phyloP scores from a whole-genome alignment of 2,113 vertebrate genomes.

The Hiodon alosoides region DNA sequence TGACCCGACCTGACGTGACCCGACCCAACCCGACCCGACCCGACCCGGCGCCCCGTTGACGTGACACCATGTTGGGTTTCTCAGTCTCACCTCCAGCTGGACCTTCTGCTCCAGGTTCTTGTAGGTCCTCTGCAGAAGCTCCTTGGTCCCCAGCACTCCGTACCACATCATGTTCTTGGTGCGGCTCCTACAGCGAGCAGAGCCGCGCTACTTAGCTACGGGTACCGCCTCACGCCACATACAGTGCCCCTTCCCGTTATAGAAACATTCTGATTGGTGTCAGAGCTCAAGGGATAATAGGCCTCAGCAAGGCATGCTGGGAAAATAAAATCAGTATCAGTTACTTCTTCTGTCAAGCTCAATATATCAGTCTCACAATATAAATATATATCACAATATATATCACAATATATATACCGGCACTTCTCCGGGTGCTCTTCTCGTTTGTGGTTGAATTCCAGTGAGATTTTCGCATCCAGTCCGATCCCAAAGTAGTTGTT shows the following conservation, averaged over 20 bases:
- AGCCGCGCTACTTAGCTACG: no score
- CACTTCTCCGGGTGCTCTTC: conserved; percentile 79
- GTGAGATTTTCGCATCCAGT: conserved; percentile 75
- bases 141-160: conserved; percentile 85
- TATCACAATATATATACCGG: conserved; percentile 36
- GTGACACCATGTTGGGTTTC: neutral
- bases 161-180: conserved; percentile 99
- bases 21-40: no score
- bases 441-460: conserved; percentile 78
- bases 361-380: neutral
- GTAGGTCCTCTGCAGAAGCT: conserved; percentile 86
- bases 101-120: conserved; percentile 90
- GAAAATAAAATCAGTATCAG: no score
- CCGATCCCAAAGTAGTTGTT: conserved; percentile 83
- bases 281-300: no score
- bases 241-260: no score
- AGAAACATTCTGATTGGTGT: no score
- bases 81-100: conserved; percentile 77
- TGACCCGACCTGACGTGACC: no score
- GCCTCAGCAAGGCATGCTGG: no score
- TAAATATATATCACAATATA: neutral
- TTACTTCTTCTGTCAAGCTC: no score
- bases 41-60: neutral
- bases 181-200: conserved; percentile 70
- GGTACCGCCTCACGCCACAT: no score